phyloP scores from a whole-genome alignment of 2,888 invertebrate genomes.

The Coenonympha arcania region DNA sequence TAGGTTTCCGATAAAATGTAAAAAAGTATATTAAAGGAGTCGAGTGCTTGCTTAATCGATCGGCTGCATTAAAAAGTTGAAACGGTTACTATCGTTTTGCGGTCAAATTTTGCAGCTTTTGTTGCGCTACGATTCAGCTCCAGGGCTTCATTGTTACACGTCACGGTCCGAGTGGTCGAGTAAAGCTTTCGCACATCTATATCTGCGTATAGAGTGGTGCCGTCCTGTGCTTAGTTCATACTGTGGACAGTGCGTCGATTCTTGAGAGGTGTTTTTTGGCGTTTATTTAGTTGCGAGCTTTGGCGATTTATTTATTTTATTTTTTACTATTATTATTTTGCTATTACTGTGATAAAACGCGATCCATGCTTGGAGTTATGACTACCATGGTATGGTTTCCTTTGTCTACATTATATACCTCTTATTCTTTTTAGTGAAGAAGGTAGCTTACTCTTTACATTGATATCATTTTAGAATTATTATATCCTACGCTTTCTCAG shows the following conservation, averaged over 20 bases:
- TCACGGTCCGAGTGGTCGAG: slow-evolving; percentile 36
- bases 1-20: slow-evolving; percentile 42
- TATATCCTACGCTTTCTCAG: slow-evolving; percentile 24
- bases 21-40: slow-evolving; percentile 49
- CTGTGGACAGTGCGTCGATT: slow-evolving; percentile 63
- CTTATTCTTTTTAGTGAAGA: slow-evolving; percentile 53
- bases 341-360: slow-evolving; percentile 65
- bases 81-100: slow-evolving; percentile 62
- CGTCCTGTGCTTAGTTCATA: slow-evolving; percentile 68
- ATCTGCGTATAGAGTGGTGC: slow-evolving; percentile 48
- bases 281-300: slow-evolving; percentile 63
- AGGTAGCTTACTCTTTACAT: slow-evolving; percentile 46
- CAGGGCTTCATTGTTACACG: slow-evolving; percentile 41
- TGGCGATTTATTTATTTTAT: slow-evolving; percentile 46
- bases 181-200: slow-evolving; percentile 39
- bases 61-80: slow-evolving; percentile 67
- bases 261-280: slow-evolving; percentile 56
- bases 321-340: slow-evolving; percentile 51
- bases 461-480: slow-evolving; percentile 28
- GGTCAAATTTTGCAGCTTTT: slow-evolving; percentile 55
- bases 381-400: slow-evolving; percentile 75
- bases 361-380: slow-evolving; percentile 75
- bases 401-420: slow-evolving; percentile 67
- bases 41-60: slow-evolving; percentile 61
- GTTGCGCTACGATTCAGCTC: slow-evolving; percentile 49